phyloP scores from a whole-genome alignment of 1,140 invertebrate genomes.

The Sminthurinus signatus region DNA sequence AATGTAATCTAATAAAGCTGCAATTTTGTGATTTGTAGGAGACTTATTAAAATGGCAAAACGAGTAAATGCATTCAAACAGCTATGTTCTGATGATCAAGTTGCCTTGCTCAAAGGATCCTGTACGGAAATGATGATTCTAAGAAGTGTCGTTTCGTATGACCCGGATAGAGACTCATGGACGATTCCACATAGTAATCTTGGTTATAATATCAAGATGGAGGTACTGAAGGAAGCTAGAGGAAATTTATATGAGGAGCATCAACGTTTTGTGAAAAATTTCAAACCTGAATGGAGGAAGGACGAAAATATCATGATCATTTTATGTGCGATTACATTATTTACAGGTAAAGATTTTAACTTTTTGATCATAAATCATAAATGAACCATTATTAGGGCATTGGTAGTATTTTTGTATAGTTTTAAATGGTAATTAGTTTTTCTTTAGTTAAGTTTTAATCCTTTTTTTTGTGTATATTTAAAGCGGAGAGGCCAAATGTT shows the following conservation, averaged over 20 bases:
- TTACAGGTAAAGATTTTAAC: too few relatives aligned
- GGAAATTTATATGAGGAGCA: slow-evolving; percentile 79
- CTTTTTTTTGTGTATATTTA: too few relatives aligned
- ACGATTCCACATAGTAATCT: slow-evolving; percentile 71
- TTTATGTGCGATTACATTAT: slow-evolving; percentile 80
- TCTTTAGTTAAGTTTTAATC: too few relatives aligned
- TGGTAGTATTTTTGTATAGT: too few relatives aligned
- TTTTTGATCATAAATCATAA: too few relatives aligned
- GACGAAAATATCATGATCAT: slow-evolving; percentile 86
- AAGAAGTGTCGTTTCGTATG: slow-evolving; percentile 77
- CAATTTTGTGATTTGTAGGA: too few relatives aligned
- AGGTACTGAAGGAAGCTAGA: slow-evolving; percentile 77
- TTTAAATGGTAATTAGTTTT: too few relatives aligned
- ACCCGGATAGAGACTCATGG: slow-evolving; percentile 75
- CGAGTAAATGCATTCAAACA: slow-evolving; percentile 79
- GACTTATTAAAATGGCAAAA: slow-evolving; percentile 83
- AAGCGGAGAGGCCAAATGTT: slow-evolving; percentile 69
- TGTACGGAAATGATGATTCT: slow-evolving; percentile 90
- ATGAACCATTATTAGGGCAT: too few relatives aligned
- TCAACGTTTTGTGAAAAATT: slow-evolving; percentile 70
- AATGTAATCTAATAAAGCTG: too few relatives aligned
- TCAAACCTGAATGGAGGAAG: slow-evolving; percentile 66
- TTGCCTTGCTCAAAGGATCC: slow-evolving; percentile 78
- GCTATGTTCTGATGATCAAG: slow-evolving; percentile 85
- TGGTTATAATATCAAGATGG: slow-evolving; percentile 64